A percentile compares a stretch with the other conserved stretches of the same genome.
phyloP scores from a whole-genome alignment of 2,797 vertebrate genomes.

The Esox masquinongy region DNA sequence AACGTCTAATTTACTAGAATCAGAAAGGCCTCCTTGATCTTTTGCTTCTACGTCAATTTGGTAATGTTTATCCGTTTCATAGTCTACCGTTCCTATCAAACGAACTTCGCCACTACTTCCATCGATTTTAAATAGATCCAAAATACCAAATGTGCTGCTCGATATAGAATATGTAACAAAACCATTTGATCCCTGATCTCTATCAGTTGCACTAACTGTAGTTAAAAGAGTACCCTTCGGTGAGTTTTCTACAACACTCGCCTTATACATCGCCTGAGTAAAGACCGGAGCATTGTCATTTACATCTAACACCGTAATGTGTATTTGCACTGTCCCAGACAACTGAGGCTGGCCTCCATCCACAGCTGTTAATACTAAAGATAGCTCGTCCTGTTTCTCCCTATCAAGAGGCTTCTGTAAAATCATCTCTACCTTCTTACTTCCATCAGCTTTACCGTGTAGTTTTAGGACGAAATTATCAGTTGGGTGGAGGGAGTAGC shows the following conservation, averaged over 20 bases:
- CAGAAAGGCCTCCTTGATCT: too few species aligned
- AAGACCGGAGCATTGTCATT: slow-evolving; percentile 69
- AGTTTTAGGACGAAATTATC: slow-evolving; percentile 68
- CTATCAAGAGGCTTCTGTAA: slow-evolving; percentile 64
- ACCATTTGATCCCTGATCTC: slow-evolving; percentile 47
- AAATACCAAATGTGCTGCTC: slow-evolving; percentile 55
- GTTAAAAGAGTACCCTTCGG: slow-evolving; percentile 32
- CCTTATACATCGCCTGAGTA: slow-evolving; percentile 48
- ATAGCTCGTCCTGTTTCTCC: slow-evolving; percentile 51
- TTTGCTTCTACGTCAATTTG: too few species aligned
- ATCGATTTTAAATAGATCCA: slow-evolving; percentile 52
- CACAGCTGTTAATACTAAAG: slow-evolving; percentile 56
- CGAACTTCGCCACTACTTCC: too few species aligned
- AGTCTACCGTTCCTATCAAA: too few species aligned
- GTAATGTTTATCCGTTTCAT: too few species aligned
- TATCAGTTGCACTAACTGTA: slow-evolving; percentile 45
- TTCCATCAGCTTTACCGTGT: slow-evolving; percentile 61
- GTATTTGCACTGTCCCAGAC: slow-evolving; percentile 49
- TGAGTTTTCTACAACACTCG: slow-evolving; percentile 55
- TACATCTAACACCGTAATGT: slow-evolving; percentile 54
- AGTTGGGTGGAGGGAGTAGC: slow-evolving; percentile 61
- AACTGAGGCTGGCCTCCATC: slow-evolving; percentile 60
- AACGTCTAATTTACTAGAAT: too few species aligned
- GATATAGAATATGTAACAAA: slow-evolving; percentile 51
- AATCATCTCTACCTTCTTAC: slow-evolving; percentile 68